These are phyloP conservation scores for Psilopsiagon aurifrons DNA, from an alignment of 2,113 vertebrate species.

Conservation along the genomic window DNA sequence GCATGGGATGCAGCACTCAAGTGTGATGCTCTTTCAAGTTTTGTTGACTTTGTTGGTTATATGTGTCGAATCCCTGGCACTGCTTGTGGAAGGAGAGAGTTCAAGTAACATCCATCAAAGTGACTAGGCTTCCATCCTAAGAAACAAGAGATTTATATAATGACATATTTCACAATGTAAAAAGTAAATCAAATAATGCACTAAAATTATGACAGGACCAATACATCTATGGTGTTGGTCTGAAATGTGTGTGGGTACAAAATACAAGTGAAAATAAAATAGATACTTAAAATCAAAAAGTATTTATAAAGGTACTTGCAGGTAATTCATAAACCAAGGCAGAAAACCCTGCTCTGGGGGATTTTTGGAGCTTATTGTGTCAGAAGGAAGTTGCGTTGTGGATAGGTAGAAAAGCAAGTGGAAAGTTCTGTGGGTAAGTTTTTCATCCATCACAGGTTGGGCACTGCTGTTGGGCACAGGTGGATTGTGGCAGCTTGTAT, in stretches of 20 bases:
- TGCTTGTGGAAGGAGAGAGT: neutral
- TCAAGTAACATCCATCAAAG: neutral
- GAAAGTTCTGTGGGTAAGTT: neutral
- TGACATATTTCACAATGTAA: neutral
- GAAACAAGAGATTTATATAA: neutral
- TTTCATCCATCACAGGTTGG: neutral
- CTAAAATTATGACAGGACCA: neutral
- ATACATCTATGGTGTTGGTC: neutral
- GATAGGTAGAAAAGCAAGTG: neutral
- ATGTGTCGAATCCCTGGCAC: neutral
- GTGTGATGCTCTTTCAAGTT: neutral
- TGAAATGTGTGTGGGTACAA: neutral
- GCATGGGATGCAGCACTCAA: neutral
- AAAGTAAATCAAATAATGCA: neutral
- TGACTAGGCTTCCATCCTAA: neutral
- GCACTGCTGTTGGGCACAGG: neutral
- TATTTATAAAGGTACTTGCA: neutral
- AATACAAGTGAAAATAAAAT: neutral
- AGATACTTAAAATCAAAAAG: neutral
- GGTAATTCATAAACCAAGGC: neutral
- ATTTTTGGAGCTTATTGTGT: neutral
- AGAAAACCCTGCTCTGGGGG: neutral
- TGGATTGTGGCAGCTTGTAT: neutral
- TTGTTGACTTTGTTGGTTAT: neutral
- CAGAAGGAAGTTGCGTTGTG: neutral